Conservation (phyloP, 2,888 invertebrate genomes). For the Kuschelorhynchus macadamiae region DNA sequence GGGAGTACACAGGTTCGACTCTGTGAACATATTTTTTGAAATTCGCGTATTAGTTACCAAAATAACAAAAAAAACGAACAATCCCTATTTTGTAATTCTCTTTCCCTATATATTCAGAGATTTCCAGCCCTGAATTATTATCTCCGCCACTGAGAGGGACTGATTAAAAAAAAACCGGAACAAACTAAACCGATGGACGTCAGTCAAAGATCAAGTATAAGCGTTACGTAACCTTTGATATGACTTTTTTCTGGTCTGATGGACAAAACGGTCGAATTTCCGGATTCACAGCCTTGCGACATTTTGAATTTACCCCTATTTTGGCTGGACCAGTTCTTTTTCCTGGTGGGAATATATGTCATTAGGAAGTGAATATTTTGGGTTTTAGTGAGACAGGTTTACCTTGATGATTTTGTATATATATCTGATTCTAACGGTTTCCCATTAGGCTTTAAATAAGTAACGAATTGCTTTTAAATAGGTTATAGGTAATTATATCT, state of each 20-base stretch:
- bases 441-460: too few species aligned
- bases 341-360: constrained; percentile 29
- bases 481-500: too few species aligned
- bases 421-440: not conserved
- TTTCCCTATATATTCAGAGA: too few species aligned
- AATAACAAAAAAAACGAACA: too few species aligned
- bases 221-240: constrained; percentile 35
- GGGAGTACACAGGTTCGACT: too few species aligned
- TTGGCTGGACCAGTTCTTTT: constrained; percentile 36
- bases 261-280: constrained; percentile 29
- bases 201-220: constrained; percentile 41
- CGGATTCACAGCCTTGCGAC: constrained; percentile 29
- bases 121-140: too few species aligned
- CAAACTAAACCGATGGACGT: constrained; percentile 25
- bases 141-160: too few species aligned
- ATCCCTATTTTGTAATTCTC: too few species aligned
- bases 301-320: constrained; percentile 17
- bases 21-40: too few species aligned
- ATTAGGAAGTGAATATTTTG: constrained; percentile 26
- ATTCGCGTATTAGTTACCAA: too few species aligned
- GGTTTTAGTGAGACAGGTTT: constrained; percentile 7
- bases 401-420: not conserved
- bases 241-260: constrained; percentile 19
- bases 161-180: constrained; percentile 29
- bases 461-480: not conserved